Evolutionary conservation across 2,113 vertebrate species (phyloP), one percentile per base, ranked within the genome.

Genomic region (Chunga burmeisteri): DNA sequence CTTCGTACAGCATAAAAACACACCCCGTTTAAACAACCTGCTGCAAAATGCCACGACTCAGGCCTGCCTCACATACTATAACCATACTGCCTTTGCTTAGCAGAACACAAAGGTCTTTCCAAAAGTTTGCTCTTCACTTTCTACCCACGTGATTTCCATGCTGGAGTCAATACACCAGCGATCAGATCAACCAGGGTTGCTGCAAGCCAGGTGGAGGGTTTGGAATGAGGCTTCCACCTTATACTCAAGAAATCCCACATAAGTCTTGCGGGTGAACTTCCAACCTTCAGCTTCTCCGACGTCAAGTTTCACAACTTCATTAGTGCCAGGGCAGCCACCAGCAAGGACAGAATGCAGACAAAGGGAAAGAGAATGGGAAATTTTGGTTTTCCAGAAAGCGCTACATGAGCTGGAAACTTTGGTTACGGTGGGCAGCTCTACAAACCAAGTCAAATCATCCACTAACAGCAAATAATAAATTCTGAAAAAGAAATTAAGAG

Each of bases 121-220:
- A 30, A 12, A 36, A 34, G n/a, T 11, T 27, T 38, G 32, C 27
- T 29, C 46, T 22, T 40, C 9, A 2, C 52, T 59, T 71, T 58
- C 30, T 62, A 56, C 9, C 53, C 9, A 2, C 0, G 4, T 2
- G 34, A 32, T 20, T 34, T 40, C 50, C 73, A 3, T 1, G 11
- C 30, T 22, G 56, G 73, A 65, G 46, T 6, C 26, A 10, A 16
- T 2, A 21, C 36, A 11, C 12, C 23, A 59, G 61, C 27, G 1
- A 23, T 19, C 34, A 16, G 40, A 38, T 20, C 42, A 19, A 2
- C 3, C 0, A 21, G n/a, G 25, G 46, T 1, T 25, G 40, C 65
- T 44, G 65, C 7, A 30, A 14, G 16, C 25, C 46, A 11, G n/a
- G 38, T 6, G 50, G 38, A 22, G 2, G 19, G 32, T 8, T 66